A percentile compares a stretch with the other conserved stretches of the same genome.
phyloP scores from a whole-genome alignment of 2,797 vertebrate species.

The Phalloptychus januarius region DNA sequence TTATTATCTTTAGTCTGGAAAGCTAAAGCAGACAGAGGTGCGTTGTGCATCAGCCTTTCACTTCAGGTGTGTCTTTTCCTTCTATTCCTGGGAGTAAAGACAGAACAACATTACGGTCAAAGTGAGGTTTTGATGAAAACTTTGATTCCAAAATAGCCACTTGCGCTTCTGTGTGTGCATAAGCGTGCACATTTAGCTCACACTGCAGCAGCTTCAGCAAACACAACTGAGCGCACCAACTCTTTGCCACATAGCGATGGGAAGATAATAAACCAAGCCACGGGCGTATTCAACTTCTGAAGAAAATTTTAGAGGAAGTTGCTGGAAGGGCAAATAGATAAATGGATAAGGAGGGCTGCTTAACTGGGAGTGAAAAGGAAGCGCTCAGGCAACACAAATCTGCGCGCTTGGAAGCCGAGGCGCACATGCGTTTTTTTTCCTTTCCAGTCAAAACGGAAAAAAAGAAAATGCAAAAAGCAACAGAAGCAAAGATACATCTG shows the following conservation, averaged over 20 bases:
- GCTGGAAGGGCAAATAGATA: slow-evolving; percentile 75
- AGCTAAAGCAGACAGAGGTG: slow-evolving; percentile 32
- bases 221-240: slow-evolving; percentile 40
- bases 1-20: slow-evolving; percentile 56
- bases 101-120: neutral
- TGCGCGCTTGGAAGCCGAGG: slow-evolving; percentile 46
- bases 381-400: slow-evolving; percentile 53
- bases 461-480: neutral
- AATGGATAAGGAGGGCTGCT: slow-evolving; percentile 65
- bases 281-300: slow-evolving; percentile 77
- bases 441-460: slow-evolving; percentile 8
- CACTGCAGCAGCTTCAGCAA: slow-evolving; percentile 37
- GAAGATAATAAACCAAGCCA: slow-evolving; percentile 75
- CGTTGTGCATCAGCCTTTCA: slow-evolving; percentile 34
- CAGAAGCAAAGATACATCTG: neutral
- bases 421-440: neutral
- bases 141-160: slow-evolving; percentile 29
- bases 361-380: slow-evolving; percentile 46
- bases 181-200: slow-evolving; percentile 21
- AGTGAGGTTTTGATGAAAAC: slow-evolving; percentile 34
- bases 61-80: slow-evolving; percentile 21
- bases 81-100: neutral
- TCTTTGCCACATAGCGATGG: slow-evolving; percentile 60
- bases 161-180: neutral
- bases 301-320: slow-evolving; percentile 73